Percentiles rank a stretch among this genome's conserved stretches.
Conservation (phyloP, 1,140 invertebrate genomes). For the Glossosoma conforme region DNA sequence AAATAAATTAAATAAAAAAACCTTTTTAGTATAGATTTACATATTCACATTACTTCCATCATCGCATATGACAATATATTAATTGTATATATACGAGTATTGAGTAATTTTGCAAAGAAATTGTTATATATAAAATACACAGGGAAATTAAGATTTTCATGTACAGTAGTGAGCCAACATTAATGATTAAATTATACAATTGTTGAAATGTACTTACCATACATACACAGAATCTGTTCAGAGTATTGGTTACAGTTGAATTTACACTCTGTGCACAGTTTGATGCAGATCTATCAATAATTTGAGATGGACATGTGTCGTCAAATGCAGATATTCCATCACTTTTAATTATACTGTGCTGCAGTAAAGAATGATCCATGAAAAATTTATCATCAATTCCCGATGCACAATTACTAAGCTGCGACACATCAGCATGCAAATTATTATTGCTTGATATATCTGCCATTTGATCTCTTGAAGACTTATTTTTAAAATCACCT, state of each 20-base stretch:
- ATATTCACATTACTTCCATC: neutral
- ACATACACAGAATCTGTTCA: conserved; percentile 19
- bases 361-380: neutral
- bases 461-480: too few relatives aligned
- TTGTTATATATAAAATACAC: too few relatives aligned
- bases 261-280: neutral
- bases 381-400: neutral
- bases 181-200: too few relatives aligned
- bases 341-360: neutral
- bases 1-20: conserved; percentile 13
- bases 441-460: too few relatives aligned
- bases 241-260: conserved; percentile 4
- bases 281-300: too few relatives aligned
- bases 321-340: neutral
- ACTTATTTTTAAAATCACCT: too few relatives aligned
- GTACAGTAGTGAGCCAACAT: too few relatives aligned
- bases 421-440: too few relatives aligned
- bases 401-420: neutral
- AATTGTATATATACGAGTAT: too few relatives aligned
- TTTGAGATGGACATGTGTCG: neutral
- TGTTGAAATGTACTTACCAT: conserved; percentile 10
- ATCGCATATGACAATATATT: too few relatives aligned
- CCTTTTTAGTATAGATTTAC: neutral
- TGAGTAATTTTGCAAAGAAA: too few relatives aligned
- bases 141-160: too few relatives aligned